Evolutionary conservation across 2,797 vertebrate species (phyloP), one percentile per base, ranked within the genome.

Genomic region (Acrossocheilus wenchowensis): DNA sequence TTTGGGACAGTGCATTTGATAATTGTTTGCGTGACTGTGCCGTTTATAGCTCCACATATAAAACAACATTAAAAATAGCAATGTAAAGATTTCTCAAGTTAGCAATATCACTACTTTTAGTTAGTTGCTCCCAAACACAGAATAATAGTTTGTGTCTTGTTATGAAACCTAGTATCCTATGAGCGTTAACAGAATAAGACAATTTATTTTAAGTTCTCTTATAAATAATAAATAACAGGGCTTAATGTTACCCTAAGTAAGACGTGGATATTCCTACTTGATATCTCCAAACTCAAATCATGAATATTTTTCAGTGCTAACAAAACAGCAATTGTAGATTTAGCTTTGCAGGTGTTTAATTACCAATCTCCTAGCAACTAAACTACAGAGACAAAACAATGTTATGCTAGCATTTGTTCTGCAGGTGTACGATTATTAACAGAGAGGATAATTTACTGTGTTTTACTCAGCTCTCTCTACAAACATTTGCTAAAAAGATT

Each of bases 311-410:
- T 39, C 74, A 57, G 50, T 39, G 50, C 34, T 39, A 57, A 57
- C 30, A 78, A 36, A 39, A 39, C 19, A 54, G 9, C 34, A 41
- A 15, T 14, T 4, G 6, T 3, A 15, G 39, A 2, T 45, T 48
- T 74, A 41, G 54, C 21, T 43, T 62, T 43, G 36, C 77, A 79
- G 77, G 39, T 43, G 77, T 79, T 79, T 62, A 79, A 19, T 30
- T 78, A 36, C 52, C 54, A 43, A 43, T 78, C 34, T 41, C 48
- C 34, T n/a, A 78, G 52, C 52, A n/a, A 60, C 34, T 52, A 60
- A 39, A 39, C 19, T 39, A 77, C 6, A 6, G 19, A 74, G 72
- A 30, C 48, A 4, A 54, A 78, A 78, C 21, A 0, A 57, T 39
- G 50, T 57, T 54, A 57, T 57, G 34, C 11, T 2, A 14, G 21